These are phyloP conservation scores for Eupithecia subfuscata DNA, from an alignment of 2,888 invertebrate species.

Conservation along the genomic window DNA sequence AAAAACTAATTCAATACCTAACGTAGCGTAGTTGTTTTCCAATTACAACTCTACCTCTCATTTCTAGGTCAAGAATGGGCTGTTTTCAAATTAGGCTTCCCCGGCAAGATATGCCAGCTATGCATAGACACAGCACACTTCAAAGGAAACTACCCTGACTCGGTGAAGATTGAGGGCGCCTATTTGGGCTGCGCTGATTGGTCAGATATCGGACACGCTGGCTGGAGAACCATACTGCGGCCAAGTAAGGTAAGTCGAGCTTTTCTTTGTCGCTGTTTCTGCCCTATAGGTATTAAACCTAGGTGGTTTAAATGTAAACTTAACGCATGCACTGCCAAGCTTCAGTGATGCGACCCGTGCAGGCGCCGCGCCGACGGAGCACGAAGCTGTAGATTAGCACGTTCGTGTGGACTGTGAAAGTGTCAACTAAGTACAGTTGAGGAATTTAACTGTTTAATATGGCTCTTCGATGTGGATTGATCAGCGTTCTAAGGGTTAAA, in stretches of 20 bases:
- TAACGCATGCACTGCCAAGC: too few species aligned
- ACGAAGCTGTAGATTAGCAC: too few species aligned
- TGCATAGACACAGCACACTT: conserved; percentile 86
- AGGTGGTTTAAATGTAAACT: too few species aligned
- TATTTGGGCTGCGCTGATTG: conserved; percentile 61
- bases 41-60: conserved; percentile 16
- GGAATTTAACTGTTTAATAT: not conserved
- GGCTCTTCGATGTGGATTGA: not conserved
- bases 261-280: not conserved
- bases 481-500: not conserved
- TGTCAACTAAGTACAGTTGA: too few species aligned
- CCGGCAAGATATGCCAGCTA: conserved; percentile 77
- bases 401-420: too few species aligned
- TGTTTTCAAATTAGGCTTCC: conserved; percentile 83
- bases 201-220: conserved; percentile 46
- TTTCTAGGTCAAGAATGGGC: conserved; percentile 85
- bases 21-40: not conserved
- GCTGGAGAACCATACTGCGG: conserved; percentile 79
- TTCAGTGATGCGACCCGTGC: too few species aligned
- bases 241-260: conserved; percentile 76
- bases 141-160: conserved; percentile 87
- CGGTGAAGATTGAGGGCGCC: conserved; percentile 82
- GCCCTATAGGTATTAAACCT: not conserved
- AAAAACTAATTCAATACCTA: not conserved
- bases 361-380: too few species aligned